Evolutionary conservation across 2,797 vertebrate genomes (phyloP), one percentile per base, ranked within the genome.

Genomic region (Microtus agrestis): DNA sequence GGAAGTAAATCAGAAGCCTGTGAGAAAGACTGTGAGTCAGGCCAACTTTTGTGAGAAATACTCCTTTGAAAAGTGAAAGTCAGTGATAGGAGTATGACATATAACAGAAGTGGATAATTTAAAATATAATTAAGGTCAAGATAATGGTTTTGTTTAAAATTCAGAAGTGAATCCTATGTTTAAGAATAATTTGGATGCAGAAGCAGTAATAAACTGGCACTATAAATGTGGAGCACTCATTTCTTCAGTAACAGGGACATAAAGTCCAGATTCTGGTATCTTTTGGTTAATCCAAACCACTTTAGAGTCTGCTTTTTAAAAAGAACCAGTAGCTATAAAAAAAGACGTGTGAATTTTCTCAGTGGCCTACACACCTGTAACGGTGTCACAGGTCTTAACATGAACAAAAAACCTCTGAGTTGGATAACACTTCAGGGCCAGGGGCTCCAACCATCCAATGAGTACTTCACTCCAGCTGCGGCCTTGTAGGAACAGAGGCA

Each of bases 201-300:
- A 94, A 89, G n/a, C 54, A 78, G 37, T 54, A 87, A 84, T 31
- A 71, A 65, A 84, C 4, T 93, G 27, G 63, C 71, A 78, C 7
- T 69, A 63, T 88, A 90, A 90, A 61, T 63, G 10, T 90, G 61
- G 13, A 89, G 80, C 27, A 87, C 2, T 91, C 73, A 89, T 95
- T 87, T 94, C 46, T 96, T 69, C 13, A 82, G 65, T 71, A 91
- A 91, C n/a, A 95, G 10, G 77, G 81, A 92, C 71, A 74, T 74
- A 86, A 80, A 93, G 46, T 78, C 91, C 54, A 96, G n/a, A 82
- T 95, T 88, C 56, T 90, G 15, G 4, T 77, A 95, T 48, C 61
- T 34, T 93, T 95, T 82, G 81, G 56, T 81, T 74, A 91, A 74
- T 63, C 7, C 63, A 92, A 85, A 87, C 78, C n/a, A 94, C 63